These are phyloP conservation scores for Poicephalus meyeri DNA, from an alignment of 2,113 vertebrate species.

Conservation along the genomic window DNA sequence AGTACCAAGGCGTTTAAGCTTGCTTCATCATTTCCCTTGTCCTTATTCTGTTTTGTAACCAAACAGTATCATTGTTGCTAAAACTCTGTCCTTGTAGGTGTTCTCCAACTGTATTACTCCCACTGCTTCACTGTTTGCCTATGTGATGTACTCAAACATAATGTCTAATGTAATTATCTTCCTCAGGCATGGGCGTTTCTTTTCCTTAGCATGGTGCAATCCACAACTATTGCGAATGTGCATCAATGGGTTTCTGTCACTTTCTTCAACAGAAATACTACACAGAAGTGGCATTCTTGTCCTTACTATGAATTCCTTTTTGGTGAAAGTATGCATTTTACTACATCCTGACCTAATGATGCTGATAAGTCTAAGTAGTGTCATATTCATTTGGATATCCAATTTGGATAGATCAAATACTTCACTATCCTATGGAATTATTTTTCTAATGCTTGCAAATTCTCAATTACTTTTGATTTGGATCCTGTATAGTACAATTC, in stretches of 20 bases:
- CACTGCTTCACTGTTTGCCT: conserved; percentile 44
- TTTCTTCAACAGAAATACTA: neutral
- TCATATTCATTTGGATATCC: neutral
- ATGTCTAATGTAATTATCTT: conserved; percentile 44
- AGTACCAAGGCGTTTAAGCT: neutral
- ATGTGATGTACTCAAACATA: conserved; percentile 50
- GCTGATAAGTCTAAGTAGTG: neutral
- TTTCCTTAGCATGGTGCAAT: neutral
- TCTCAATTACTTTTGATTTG: neutral
- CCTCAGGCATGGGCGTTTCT: conserved; percentile 14
- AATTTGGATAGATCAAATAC: neutral
- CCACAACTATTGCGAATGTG: neutral
- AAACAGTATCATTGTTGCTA: conserved; percentile 42
- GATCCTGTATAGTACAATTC: neutral
- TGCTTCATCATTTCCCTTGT: neutral
- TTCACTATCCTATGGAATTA: neutral
- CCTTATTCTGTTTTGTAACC: conserved; percentile 30
- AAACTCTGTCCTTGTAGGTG: conserved; percentile 44
- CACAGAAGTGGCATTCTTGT: neutral
- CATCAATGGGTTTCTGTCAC: neutral
- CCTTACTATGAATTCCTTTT: neutral
- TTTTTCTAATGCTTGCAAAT: neutral
- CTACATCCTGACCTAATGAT: neutral
- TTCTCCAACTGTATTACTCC: conserved; percentile 49
- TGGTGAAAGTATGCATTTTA: neutral